Evolutionary conservation across 2,797 vertebrate genomes (phyloP).

Genomic region (Leptatherina wallacei): DNA sequence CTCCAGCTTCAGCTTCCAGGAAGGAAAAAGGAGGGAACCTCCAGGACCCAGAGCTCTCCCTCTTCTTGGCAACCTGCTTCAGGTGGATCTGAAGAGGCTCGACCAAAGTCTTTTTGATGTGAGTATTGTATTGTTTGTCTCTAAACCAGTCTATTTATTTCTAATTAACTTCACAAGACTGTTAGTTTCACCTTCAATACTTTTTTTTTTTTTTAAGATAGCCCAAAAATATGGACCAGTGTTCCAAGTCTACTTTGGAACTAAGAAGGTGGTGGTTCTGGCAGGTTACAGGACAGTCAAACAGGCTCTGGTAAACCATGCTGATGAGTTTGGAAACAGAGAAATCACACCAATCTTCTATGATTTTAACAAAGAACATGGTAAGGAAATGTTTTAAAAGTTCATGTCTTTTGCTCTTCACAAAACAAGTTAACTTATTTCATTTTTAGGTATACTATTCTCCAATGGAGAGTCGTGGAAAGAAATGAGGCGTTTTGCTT

Average conservation of each 20-base stretch:
- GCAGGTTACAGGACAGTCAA: conserved; percentile 70
- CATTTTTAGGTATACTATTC: conserved; percentile 69
- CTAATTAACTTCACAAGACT: rapidly evolving
- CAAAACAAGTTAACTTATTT: neutral
- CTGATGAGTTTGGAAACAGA: conserved; percentile 68
- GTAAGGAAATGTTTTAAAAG: neutral
- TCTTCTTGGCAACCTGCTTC: conserved; percentile 75
- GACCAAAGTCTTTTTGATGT: conserved; percentile 64
- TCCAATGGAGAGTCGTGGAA: conserved; percentile 74
- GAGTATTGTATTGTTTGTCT: conserved; percentile 11
- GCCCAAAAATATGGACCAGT: conserved; percentile 68
- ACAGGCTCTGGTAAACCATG: conserved; percentile 66
- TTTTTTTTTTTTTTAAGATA: conserved; percentile 53
- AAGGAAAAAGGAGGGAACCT: conserved; percentile 51
- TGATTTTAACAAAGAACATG: conserved; percentile 51
- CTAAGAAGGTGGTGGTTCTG: conserved; percentile 71
- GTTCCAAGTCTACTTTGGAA: conserved; percentile 65
- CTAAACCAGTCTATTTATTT: no score
- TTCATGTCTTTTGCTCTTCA: neutral
- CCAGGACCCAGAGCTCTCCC: conserved; percentile 76
- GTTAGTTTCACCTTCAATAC: neutral
- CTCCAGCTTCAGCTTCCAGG: conserved; percentile 11
- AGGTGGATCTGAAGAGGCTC: conserved; percentile 60
- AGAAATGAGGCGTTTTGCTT: conserved; percentile 77
- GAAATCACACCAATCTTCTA: conserved; percentile 49